A percentile compares a stretch with the other conserved stretches of the same genome.
Conservation (phyloP, 2,797 vertebrate genomes). For the Acestrorhynchus altus region DNA sequence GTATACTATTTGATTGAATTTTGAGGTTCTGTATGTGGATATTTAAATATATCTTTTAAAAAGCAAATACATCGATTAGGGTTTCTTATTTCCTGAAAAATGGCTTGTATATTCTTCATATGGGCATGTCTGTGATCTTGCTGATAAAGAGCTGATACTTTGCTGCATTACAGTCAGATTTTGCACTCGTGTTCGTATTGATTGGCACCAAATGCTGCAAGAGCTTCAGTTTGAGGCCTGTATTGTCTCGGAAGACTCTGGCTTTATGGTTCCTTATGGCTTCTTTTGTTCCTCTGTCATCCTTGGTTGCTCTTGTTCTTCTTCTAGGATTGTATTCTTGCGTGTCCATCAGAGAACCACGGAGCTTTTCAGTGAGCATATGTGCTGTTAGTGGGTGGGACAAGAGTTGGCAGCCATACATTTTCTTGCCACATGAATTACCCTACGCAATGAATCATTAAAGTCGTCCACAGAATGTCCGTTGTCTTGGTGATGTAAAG, state of each 20-base stretch:
- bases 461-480: constrained; percentile 22
- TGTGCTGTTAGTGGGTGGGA: constrained; percentile 49
- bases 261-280: constrained; percentile 17
- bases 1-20: no score
- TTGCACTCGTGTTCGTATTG: neutral
- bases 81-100: no score
- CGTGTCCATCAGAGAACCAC: constrained; percentile 31
- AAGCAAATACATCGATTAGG: no score
- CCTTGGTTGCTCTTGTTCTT: constrained; percentile 11
- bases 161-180: constrained; percentile 10
- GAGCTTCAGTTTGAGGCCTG: neutral
- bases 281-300: constrained; percentile 7
- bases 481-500: constrained; percentile 18
- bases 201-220: constrained; percentile 1
- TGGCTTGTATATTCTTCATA: no score
- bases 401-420: constrained; percentile 30
- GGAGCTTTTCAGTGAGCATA: constrained; percentile 51
- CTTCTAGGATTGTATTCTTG: constrained; percentile 22
- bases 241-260: neutral
- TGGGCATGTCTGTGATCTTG: no score
- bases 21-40: no score
- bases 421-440: constrained; percentile 45
- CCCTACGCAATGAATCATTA: constrained; percentile 31
- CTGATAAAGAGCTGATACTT: neutral
- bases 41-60: no score